Evolutionary conservation across 2,797 vertebrate genomes (phyloP), one percentile per base, ranked within the genome.

Genomic region (Enteromius afrohamiltoni): DNA sequence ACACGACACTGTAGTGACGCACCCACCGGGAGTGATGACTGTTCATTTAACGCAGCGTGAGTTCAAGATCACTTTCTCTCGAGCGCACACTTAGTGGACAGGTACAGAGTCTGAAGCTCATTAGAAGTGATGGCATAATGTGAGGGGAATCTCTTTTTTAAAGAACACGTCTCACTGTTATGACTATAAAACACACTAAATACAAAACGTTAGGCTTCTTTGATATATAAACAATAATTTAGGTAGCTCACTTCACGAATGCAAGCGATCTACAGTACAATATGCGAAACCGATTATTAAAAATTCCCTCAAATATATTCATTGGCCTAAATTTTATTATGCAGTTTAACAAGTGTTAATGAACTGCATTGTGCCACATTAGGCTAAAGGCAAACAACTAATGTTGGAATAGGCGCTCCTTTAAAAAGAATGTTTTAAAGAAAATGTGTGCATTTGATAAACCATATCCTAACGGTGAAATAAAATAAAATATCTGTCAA

Each of bases 1-100:
- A 93, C 92, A 92, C 86, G 58, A 77, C 85, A 62, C 77, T 86
- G 83, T 91, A 92, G 92, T 92, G 87, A 89, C 85, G 85, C 13
- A 51, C 55, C 79, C 55, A 64, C 47, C 80, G 79, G 85, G 82
- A 90, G 79, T 82, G 84, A 88, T 82, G 84, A 82, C 80, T 77
- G 49, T 77, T 80, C 83, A 87, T 83, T 83, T 83, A 83, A 49
- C 74, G 19, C 64, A 78, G 42, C 37, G 23, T 3, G 82, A 77
- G 62, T 45, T 60, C 64, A 69, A 77, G 73, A 83, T 77, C 47
- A 69, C 73, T 49, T 77, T 69, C 64, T 83, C 75, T 64, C 42
- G 4, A 71, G 65, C 58, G 42, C 65, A 49, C 51, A 70, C 13
- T 40, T 71, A 17, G 40, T 83, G 74, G 49, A 70, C 40, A 71